Evolutionary conservation across 2,797 vertebrate species (phyloP).

Genomic region (Aeoliscus strigatus): DNA sequence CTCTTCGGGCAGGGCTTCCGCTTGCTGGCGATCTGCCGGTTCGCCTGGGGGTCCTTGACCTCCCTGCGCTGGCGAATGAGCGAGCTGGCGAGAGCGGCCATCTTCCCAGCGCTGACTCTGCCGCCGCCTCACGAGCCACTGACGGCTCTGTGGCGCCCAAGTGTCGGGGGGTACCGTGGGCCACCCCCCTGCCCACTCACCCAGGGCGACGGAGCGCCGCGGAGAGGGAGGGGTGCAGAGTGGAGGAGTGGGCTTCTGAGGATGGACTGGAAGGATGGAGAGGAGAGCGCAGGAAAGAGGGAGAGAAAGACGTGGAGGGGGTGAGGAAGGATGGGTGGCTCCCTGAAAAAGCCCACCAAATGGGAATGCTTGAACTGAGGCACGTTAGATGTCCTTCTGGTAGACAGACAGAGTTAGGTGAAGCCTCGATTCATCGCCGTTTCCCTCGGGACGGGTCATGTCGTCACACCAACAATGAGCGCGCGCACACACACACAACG

Average conservation of each 20-base stretch:
- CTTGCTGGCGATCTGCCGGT: conserved; percentile 82
- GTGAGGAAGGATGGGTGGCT: conserved; percentile 26
- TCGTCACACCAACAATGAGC: conserved; percentile 11
- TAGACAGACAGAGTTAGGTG: conserved; percentile 21
- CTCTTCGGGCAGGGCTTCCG: conserved; percentile 85
- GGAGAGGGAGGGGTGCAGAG: conserved; percentile 42
- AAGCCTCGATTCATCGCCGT: conserved; percentile 26
- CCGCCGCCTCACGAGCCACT: conserved; percentile 55
- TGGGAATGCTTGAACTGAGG: conserved; percentile 9
- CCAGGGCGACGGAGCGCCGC: conserved; percentile 68
- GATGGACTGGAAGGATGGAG: conserved; percentile 12
- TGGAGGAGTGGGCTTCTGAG: conserved; percentile 27
- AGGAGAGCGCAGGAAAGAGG: conserved; percentile 7
- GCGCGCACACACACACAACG: no score
- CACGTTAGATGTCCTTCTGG: conserved; percentile 20
- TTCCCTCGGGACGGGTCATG: conserved; percentile 35
- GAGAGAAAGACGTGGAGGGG: conserved; percentile 6
- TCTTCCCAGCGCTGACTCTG: conserved; percentile 67
- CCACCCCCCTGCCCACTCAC: conserved; percentile 71
- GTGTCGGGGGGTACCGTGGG: conserved; percentile 70
- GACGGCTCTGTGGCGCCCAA: conserved; percentile 59
- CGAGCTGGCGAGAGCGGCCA: conserved; percentile 90
- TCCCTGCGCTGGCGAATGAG: conserved; percentile 88
- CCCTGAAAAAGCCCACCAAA: conserved; percentile 32
- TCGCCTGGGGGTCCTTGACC: conserved; percentile 83